A percentile compares a stretch with the other conserved stretches of the same genome.
phyloP scores from a whole-genome alignment of 2,888 invertebrate species.

The Amblyjoppa fuscipennis region DNA sequence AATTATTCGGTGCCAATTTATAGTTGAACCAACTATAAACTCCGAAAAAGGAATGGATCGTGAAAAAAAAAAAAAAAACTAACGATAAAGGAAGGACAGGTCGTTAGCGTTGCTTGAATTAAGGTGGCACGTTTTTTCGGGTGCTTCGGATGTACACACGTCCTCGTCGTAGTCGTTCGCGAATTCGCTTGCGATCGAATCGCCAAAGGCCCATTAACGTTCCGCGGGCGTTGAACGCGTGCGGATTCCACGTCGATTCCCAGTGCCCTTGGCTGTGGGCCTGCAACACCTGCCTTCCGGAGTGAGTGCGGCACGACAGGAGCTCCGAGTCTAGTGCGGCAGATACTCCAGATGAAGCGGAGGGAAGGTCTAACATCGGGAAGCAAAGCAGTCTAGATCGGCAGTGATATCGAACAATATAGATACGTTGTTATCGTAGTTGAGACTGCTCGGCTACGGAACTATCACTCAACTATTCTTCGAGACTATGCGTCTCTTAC shows the following conservation, averaged over 20 bases:
- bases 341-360: background rate
- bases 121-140: conserved; percentile 15
- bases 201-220: conserved; percentile 53
- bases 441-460: background rate
- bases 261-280: conserved; percentile 15
- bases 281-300: conserved; percentile 63
- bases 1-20: background rate
- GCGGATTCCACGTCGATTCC: conserved; percentile 62
- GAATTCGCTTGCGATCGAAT: conserved; percentile 59
- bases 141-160: background rate
- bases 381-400: conserved; percentile 24
- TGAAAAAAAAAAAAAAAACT: background rate
- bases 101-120: conserved; percentile 45
- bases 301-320: conserved; percentile 43
- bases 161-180: conserved; percentile 31
- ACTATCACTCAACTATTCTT: background rate
- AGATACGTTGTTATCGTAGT: conserved; percentile 12
- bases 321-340: conserved; percentile 45
- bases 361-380: background rate
- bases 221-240: conserved; percentile 56
- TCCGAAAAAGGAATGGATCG: background rate
- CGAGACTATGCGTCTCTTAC: background rate
- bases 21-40: background rate
- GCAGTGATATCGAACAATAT: conserved; percentile 47
- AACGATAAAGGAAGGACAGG: background rate